Base-by-base conservation (phyloP, 2,797 vertebrate genomes). In the Cryptoblepharus egeriae region DNA sequence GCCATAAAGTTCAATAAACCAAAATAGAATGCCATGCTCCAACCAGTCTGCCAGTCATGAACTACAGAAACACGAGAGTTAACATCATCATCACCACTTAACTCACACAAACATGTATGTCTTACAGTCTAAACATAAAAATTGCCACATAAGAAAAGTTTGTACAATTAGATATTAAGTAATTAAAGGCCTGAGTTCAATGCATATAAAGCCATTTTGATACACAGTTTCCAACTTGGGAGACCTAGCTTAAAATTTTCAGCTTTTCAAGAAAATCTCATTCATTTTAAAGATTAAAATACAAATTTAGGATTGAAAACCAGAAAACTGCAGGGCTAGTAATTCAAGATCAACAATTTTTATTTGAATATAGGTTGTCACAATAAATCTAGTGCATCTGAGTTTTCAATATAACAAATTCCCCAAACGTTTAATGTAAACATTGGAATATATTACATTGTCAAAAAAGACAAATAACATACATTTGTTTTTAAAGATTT, bases 141-240 rank as follows among this genome's bases (percentile, higher is more conserved):
- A n/a, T 39, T 39, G 75, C 45, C 83, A 70, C 75, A n/a, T 84
- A 92, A 75, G 35, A 87, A 93, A 80, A 75, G 82, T 87, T 80
- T 85, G 87, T 90, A 93, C 81, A 42, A 86, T 90, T 69, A 88
- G 81, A n/a, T 82, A 85, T 83, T 92, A 91, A 93, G 84, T 93
- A 93, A 81, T 93, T 83, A 84, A 88, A 90, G 87, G 93, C 91
- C 91, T 91, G 93, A 94, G 91, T 88, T 91, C 86, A 91, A 88
- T 90, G 89, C 67, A 83, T 82, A 60, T 79, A 75, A 71, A 86
- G 64, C 70, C 76, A 77, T 70, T 90, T 90, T 77, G 52, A 91
- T 90, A 90, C 89, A 91, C 88, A 93, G 75, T 49, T 88, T 90
- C 49, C 80, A 85, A 84, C 42, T 84, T 91, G 26, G 88, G 79